Conservation (phyloP, 1,140 invertebrate species). For the Lepidurus packardi region DNA sequence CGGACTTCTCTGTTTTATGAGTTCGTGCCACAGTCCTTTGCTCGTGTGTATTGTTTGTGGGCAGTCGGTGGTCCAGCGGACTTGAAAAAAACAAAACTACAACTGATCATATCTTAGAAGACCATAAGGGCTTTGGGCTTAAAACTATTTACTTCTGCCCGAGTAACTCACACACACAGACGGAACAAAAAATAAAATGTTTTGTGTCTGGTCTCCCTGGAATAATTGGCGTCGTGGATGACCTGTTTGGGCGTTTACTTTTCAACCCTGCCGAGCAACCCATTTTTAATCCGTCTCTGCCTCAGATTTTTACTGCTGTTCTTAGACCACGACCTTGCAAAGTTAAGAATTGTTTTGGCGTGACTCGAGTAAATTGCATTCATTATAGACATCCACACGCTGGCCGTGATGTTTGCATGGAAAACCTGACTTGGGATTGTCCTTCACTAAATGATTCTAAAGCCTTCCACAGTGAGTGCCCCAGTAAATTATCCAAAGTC, state of each 20-base stretch:
- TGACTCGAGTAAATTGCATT: constrained; percentile 3
- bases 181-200: not conserved
- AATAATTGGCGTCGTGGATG: not conserved
- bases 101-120: not conserved
- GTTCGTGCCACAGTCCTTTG: not conserved
- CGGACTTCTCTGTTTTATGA: not conserved
- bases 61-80: not conserved
- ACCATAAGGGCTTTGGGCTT: not conserved
- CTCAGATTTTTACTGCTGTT: not conserved
- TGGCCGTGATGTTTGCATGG: not conserved
- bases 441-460: not conserved
- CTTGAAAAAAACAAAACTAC: not conserved
- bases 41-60: constrained; percentile 1
- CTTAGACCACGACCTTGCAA: not conserved
- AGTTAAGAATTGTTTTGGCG: not conserved
- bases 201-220: not conserved
- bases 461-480: not conserved
- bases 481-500: not conserved
- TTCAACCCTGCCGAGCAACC: not conserved
- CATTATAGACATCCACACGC: not conserved
- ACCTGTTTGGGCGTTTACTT: constrained; percentile 5
- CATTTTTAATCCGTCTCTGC: not conserved
- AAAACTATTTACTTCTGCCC: constrained; percentile 16
- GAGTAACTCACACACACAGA: not conserved
- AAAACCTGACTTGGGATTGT: not conserved